Base-by-base conservation (phyloP, 2,797 vertebrate species). In the Scomberomorus guttatus region DNA sequence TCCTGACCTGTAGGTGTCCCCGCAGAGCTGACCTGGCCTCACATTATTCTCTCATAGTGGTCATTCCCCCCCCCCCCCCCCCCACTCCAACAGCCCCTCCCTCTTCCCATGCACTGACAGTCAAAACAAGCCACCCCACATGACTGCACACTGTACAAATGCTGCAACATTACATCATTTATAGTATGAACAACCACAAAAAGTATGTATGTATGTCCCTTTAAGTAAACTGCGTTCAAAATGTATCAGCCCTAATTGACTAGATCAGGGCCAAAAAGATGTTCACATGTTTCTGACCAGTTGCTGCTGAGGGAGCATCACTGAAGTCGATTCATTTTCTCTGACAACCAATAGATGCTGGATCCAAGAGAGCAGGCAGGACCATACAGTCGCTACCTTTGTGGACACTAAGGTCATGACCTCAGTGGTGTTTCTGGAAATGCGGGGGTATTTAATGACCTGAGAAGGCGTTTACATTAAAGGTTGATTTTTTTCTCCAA, bases 1-100 rank as follows among this genome's bases (percentile, higher is more conserved):
- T 4, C 22, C 67, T 79, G 75, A 82, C 87, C 93, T 94, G 83
- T 75, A 88, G 88, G 92, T 90, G 91, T 92, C 92, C 74, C 81
- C 22, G 48, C 83, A 75, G 90, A 84, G 86, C 81, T 83, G 81
- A 81, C 78, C 67, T 61, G 70, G 17, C 37, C 60, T 39, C 75
- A 50, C 48, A 70, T 50, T 24, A 44, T 29, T 17, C 50, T 42
- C 15, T 25, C 70, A 77, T 42, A 20, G 29, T 37, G 24, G 65
- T 25, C 11, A 12, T 25, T 55, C 57, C 54, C 72, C 51, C 18
- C 51, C 20, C 6, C 9, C n/a, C 2, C n/a, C 18, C 11, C n/a
- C 51, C 9, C n/a, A n/a, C 3, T 5, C 20, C 42, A 6, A 3
- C 9, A 50, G 29, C 72, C 75, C 67, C 76, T 58, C 79, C 75